Base-by-base conservation (phyloP, 2,888 invertebrate genomes). In the Papilio gigon region DNA sequence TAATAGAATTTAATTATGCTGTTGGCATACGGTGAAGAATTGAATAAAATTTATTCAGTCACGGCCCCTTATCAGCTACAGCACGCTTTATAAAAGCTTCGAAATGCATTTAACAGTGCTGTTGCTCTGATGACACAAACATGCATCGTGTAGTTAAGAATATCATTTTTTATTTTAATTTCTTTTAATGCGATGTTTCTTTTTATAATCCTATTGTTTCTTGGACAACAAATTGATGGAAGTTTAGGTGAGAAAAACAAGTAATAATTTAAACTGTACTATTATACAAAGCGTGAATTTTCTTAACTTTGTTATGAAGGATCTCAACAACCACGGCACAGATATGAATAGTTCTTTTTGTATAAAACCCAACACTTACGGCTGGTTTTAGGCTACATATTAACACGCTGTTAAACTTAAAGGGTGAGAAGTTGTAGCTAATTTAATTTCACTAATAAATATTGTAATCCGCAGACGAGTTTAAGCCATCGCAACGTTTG, bases 1-100 rank as follows among this genome's bases (percentile, higher is more conserved):
- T 60, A 47, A 66, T 66, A 66, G 27, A 64, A 67, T 64, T 67
- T 70, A 67, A 63, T 70, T 64, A 61, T 53, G 53, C 12, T 17
- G 25, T 47, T n/a, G n/a, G n/a, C n/a, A 63, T 12, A 47, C 30
- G 37, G 50, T 53, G 25, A 64, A 37, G 63, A 37, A 64, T 53
- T 53, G n/a, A 64, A 53, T 64, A 37, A 50, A 63, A 63, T 63
- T 33, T 14, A 50, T 63, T 59, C 47, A 59, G 59, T 44, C 22
- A 66, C 66, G 47, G 58, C 60, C 20, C 59, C 66, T 66, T 66
- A 66, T 66, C 66, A 35, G 44, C n/a, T 66, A 17, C 35, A 44
- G 25, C 35, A 35, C 11, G n/a, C 30, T 25, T 40, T 59, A 66
- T 66, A 66, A 47, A 59, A 59, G 44, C 9, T 27, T 25, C 53